Base-by-base conservation (phyloP, 1,140 invertebrate genomes). In the Aphidius gifuensis region DNA sequence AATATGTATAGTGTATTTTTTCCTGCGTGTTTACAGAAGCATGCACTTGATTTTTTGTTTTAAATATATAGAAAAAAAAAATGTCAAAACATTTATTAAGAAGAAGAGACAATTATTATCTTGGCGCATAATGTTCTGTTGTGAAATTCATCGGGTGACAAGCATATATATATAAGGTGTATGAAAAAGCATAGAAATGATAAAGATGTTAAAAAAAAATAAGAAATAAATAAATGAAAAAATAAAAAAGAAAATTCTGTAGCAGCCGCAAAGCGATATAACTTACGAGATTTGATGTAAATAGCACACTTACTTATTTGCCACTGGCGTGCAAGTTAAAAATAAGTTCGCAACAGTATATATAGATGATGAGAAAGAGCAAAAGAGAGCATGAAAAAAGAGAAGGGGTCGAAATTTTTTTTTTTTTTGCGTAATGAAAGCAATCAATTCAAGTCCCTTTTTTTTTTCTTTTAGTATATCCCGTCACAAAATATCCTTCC, bases 241-340 rank as follows among this genome's bases (percentile, higher is more conserved):
- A 9, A 56, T 21, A 47, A n/a, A 38, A 39, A 44, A 38, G 9
- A 39, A 56, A 60, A 55, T 45, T 46, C 50, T 47, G 66, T 54
- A 53, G 61, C 58, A 61, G 48, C 42, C 47, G 58, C 61, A 64
- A 65, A 69, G 67, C 71, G 73, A 79, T 80, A 32, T 32, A 80
- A 80, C 66, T 80, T 77, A 79, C 67, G 69, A 77, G 75, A 80
- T 77, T 76, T 73, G 73, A 80, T 80, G 78, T 77, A 79, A 78
- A 80, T 79, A 80, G 74, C 72, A 73, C 75, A 72, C 74, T 80
- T 78, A 76, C 70, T 79, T 77, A 76, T 77, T 74, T 73, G 73
- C 74, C 72, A 73, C 71, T 71, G 64, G 68, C 70, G 71, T 74
- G 71, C 67, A 75, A 79, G 76, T 79, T 80, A 78, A 79, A 79